Evolutionary conservation across 2,113 vertebrate species (phyloP).

Genomic region (Dolichotis patagonum): DNA sequence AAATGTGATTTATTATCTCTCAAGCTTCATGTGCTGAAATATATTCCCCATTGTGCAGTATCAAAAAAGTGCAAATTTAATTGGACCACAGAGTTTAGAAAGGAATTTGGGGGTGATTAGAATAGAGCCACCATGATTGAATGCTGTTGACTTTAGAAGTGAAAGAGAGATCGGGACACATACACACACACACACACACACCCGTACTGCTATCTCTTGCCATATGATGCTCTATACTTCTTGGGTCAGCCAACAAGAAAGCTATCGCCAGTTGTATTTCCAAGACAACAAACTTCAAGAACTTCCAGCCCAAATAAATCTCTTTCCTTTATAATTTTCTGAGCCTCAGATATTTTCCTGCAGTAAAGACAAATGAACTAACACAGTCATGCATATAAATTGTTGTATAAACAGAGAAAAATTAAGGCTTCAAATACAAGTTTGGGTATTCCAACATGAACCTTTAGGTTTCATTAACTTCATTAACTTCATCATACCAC

Average conservation of each 20-base stretch:
- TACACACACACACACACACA: neutral
- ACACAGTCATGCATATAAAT: neutral
- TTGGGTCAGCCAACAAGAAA: neutral
- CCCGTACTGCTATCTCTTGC: neutral
- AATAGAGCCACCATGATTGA: neutral
- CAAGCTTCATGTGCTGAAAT: neutral
- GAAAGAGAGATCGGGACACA: neutral
- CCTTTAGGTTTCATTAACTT: neutral
- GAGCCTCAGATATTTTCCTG: neutral
- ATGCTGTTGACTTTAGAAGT: neutral
- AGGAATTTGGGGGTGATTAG: neutral
- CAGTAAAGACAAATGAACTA: neutral
- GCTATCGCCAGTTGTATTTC: neutral
- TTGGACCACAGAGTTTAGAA: too few species aligned
- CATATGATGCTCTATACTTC: neutral
- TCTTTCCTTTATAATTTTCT: neutral
- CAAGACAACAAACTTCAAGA: neutral
- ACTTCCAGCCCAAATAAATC: neutral
- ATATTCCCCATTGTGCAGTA: neutral
- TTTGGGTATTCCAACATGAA: neutral
- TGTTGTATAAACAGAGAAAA: neutral
- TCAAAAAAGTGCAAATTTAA: neutral
- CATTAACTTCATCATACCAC: accelerated
- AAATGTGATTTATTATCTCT: neutral
- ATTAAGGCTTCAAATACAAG: neutral